Conservation (phyloP, 2,797 vertebrate genomes). For the Hirundo rustica region DNA sequence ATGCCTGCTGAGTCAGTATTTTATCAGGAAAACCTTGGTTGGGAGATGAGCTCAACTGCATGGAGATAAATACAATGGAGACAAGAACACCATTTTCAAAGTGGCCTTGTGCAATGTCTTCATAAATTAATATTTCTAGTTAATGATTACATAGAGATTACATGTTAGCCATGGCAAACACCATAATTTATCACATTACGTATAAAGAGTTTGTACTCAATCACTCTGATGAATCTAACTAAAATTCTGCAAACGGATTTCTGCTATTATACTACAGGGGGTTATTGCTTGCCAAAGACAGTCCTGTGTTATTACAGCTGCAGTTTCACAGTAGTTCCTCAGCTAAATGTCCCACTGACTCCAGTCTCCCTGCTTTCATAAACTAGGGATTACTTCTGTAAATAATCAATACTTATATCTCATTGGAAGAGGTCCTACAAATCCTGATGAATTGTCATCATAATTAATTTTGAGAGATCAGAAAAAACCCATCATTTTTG, state of each 20-base stretch:
- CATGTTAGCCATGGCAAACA: neutral
- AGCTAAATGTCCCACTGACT: neutral
- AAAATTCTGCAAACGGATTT: neutral
- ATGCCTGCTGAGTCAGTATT: neutral
- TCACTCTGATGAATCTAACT: neutral
- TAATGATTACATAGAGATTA: neutral
- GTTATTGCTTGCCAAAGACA: neutral
- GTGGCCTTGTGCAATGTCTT: neutral
- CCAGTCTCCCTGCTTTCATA: neutral
- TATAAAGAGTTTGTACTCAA: neutral
- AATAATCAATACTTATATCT: neutral
- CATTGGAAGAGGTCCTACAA: neutral
- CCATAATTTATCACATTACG: neutral
- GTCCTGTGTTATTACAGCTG: neutral
- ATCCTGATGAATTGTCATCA: neutral
- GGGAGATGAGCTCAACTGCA: neutral
- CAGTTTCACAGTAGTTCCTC: neutral
- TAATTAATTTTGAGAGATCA: neutral
- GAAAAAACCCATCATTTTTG: fast-evolving
- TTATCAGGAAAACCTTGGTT: neutral
- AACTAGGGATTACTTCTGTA: neutral
- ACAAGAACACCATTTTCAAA: neutral
- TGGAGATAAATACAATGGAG: neutral
- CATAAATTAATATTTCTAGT: neutral
- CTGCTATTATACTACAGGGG: neutral